Evolutionary conservation across 1,140 invertebrate species (phyloP).

Genomic region (Ericerus pela): DNA sequence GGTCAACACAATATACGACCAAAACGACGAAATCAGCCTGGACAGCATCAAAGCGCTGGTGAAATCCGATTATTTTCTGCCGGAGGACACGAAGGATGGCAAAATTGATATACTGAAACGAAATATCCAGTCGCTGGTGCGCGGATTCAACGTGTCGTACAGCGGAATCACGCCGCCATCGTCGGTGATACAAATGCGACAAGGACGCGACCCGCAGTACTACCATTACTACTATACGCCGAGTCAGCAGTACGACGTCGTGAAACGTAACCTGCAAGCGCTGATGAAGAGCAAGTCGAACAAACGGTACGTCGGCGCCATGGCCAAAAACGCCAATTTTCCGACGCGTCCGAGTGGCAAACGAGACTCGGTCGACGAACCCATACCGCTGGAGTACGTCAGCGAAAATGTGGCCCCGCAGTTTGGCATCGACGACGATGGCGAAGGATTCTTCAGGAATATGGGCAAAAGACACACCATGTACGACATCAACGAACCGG

Average conservation of each 20-base stretch:
- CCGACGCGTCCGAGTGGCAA: conserved; percentile 15
- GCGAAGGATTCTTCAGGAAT: conserved; percentile 13
- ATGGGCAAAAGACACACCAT: neutral
- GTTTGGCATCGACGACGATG: conserved; percentile 14
- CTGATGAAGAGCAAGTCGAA: conserved; percentile 15
- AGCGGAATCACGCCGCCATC: neutral
- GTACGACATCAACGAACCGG: conserved; percentile 5
- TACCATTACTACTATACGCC: too few species aligned
- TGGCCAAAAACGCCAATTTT: conserved; percentile 18
- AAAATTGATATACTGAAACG: neutral
- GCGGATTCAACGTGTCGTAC: conserved; percentile 3
- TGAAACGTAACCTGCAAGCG: conserved; percentile 17
- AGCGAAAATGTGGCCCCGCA: too few species aligned
- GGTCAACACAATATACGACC: conserved; percentile 13
- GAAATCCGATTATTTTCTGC: conserved; percentile 15
- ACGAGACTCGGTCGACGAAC: conserved; percentile 11
- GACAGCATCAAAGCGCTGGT: conserved; percentile 14
- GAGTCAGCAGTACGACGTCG: conserved; percentile 11
- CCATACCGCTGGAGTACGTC: too few species aligned
- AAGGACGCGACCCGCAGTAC: neutral
- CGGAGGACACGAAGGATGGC: conserved; percentile 1
- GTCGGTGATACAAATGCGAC: neutral
- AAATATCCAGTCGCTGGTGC: conserved; percentile 9
- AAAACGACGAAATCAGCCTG: conserved; percentile 8
- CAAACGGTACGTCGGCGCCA: conserved; percentile 17